Percentiles rank a stretch among this genome's conserved stretches.
Conservation (phyloP, 2,797 vertebrate species). For the Melanotaenia parkinsoni region DNA sequence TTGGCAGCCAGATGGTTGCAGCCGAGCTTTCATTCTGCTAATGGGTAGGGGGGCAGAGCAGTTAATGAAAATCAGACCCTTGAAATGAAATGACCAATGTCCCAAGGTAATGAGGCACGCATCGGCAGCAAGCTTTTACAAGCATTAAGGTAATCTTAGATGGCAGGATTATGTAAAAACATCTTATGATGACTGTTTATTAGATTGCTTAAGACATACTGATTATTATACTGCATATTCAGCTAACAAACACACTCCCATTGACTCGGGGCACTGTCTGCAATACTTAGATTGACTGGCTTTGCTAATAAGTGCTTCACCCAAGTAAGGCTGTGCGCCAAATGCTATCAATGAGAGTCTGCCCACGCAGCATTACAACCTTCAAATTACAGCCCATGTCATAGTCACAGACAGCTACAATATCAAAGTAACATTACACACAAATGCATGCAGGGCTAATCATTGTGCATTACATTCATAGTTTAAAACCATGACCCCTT, state of each 20-base stretch:
- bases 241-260: conserved; percentile 67
- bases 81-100: conserved; percentile 86
- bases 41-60: conserved; percentile 72
- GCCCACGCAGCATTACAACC: conserved; percentile 62
- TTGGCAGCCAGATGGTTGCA: conserved; percentile 79
- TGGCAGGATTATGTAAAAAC: conserved; percentile 80
- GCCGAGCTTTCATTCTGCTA: conserved; percentile 78
- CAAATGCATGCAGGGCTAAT: conserved; percentile 66
- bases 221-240: conserved; percentile 66
- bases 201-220: conserved; percentile 65
- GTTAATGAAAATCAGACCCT: conserved; percentile 85
- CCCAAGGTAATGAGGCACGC: conserved; percentile 81
- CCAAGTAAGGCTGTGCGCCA: conserved; percentile 62
- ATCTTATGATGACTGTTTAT: conserved; percentile 77
- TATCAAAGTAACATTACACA: conserved; percentile 59
- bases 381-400: conserved; percentile 66
- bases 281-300: conserved; percentile 70
- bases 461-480: conserved; percentile 54
- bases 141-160: conserved; percentile 79
- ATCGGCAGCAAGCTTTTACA: conserved; percentile 72
- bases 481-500: conserved; percentile 59
- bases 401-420: conserved; percentile 57
- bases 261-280: conserved; percentile 58
- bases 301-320: conserved; percentile 64
- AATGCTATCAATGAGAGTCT: conserved; percentile 70